A percentile compares a stretch with the other conserved stretches of the same genome.
These are phyloP conservation scores for Darevskia nairensis DNA, from an alignment of 2,797 vertebrate species.

Conservation along the genomic window DNA sequence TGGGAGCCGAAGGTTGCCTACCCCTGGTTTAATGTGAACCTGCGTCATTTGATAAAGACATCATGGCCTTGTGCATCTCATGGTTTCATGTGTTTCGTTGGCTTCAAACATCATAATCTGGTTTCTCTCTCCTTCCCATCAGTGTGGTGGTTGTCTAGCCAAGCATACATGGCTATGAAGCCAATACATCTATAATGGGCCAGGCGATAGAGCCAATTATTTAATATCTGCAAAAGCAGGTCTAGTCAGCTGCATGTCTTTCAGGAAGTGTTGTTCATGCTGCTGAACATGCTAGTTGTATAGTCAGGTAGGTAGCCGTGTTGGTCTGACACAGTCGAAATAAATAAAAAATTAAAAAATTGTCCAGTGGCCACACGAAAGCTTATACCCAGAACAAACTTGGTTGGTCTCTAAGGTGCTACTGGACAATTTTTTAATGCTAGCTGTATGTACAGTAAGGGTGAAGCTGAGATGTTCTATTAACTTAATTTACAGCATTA, in stretches of 20 bases:
- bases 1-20: no score
- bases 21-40: not conserved
- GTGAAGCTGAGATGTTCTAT: not conserved
- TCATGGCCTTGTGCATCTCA: not conserved
- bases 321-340: no score
- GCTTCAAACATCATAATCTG: not conserved
- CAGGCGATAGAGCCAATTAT: not conserved
- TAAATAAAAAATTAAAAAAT: no score
- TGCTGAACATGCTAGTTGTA: not conserved
- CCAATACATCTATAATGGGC: not conserved
- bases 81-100: no score
- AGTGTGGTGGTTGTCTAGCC: not conserved
- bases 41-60: not conserved
- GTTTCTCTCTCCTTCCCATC: not conserved
- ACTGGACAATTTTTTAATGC: no score
- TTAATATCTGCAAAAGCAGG: not conserved
- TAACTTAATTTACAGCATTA: not conserved
- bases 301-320: no score
- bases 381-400: no score
- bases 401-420: no score
- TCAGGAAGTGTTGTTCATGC: not conserved
- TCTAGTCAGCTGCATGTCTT: no score
- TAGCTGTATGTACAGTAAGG: not conserved
- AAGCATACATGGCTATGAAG: no score
- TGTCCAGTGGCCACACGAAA: no score